Conservation (phyloP, 2,888 invertebrate genomes). For the Hemicrepidius hirtus region DNA sequence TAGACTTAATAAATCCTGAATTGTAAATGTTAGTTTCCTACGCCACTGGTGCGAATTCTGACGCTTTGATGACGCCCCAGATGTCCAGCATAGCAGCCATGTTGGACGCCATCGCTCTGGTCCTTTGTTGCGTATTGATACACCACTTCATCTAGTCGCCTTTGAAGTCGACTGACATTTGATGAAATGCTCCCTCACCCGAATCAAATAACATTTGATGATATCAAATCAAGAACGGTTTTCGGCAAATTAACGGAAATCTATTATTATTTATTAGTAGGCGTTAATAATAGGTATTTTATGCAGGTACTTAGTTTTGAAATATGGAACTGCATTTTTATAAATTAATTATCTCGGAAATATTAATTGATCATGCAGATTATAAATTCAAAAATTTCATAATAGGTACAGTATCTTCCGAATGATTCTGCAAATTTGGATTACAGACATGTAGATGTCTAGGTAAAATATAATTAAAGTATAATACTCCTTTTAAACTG, state of each 20-base stretch:
- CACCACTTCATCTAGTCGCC: conserved; percentile 57
- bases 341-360: too few species aligned
- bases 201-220: conserved; percentile 44
- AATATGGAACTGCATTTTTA: too few species aligned
- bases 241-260: conserved; percentile 29
- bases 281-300: too few species aligned
- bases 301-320: too few species aligned
- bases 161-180: conserved; percentile 60
- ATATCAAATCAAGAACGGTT: conserved; percentile 39
- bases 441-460: too few species aligned
- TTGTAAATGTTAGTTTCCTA: neutral
- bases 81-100: conserved; percentile 69
- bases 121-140: conserved; percentile 61
- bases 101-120: conserved; percentile 68
- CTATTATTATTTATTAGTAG: neutral
- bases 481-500: too few species aligned
- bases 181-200: conserved; percentile 52
- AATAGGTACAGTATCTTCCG: too few species aligned
- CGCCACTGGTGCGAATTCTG: conserved; percentile 50
- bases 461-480: too few species aligned
- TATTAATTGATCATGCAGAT: too few species aligned
- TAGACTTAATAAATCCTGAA: too few species aligned
- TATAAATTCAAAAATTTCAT: too few species aligned
- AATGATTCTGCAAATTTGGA: too few species aligned
- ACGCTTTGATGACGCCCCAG: conserved; percentile 64